Percentiles rank a stretch among this genome's conserved stretches.
phyloP scores from a whole-genome alignment of 1,140 invertebrate species.

The Pollicipes pollicipes region DNA sequence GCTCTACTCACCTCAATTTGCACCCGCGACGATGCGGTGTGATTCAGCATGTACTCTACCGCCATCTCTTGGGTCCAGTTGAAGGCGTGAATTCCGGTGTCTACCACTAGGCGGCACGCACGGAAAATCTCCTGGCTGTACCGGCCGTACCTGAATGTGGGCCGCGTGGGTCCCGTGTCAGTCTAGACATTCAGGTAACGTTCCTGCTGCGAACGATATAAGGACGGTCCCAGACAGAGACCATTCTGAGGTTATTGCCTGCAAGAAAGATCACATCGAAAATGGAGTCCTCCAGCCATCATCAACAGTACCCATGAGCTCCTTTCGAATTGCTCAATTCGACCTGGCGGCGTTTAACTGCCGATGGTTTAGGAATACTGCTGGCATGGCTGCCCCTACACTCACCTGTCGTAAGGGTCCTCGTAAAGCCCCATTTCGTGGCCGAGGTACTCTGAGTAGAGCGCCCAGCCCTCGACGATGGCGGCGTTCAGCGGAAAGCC shows the following conservation, averaged over 20 bases:
- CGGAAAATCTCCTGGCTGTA: conserved; percentile 28
- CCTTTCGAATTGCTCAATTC: too few relatives aligned
- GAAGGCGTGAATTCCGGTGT: conserved; percentile 31
- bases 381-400: neutral
- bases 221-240: too few relatives aligned
- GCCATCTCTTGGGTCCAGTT: conserved; percentile 29
- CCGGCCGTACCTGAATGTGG: conserved; percentile 27
- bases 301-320: too few relatives aligned
- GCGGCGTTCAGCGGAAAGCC: conserved; percentile 28
- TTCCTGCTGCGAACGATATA: conserved; percentile 22
- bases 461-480: conserved; percentile 30
- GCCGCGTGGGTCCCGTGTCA: conserved; percentile 21
- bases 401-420: conserved; percentile 24
- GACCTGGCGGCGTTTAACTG: too few relatives aligned
- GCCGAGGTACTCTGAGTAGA: conserved; percentile 29
- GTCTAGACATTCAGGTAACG: too few relatives aligned
- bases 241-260: conserved; percentile 15
- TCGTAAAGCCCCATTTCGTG: conserved; percentile 28
- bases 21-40: conserved; percentile 20
- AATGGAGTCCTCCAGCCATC: too few relatives aligned
- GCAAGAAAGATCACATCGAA: too few relatives aligned
- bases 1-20: conserved; percentile 15
- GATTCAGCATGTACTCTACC: conserved; percentile 26
- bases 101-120: conserved; percentile 29
- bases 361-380: too few relatives aligned